Percentiles rank a stretch among this genome's conserved stretches.
These are phyloP conservation scores for Apeira syringaria DNA, from an alignment of 2,888 invertebrate genomes.

Conservation along the genomic window DNA sequence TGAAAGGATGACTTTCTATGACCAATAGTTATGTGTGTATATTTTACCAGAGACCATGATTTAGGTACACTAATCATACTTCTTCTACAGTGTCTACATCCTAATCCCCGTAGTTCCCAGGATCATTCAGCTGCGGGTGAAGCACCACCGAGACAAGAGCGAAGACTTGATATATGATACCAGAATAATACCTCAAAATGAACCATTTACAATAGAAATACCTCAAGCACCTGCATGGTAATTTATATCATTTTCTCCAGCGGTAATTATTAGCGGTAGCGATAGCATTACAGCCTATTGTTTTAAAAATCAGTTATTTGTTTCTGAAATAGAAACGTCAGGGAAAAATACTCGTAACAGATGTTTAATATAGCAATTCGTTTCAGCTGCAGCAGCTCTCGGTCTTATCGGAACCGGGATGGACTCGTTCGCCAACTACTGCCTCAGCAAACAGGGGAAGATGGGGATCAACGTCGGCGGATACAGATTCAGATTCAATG, in stretches of 20 bases:
- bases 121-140: neutral
- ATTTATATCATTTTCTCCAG: constrained; percentile 1
- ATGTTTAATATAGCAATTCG: constrained; percentile 2
- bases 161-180: neutral
- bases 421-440: constrained; percentile 73
- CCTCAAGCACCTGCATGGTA: constrained; percentile 4
- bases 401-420: constrained; percentile 69
- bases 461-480: constrained; percentile 78
- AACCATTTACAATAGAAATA: neutral
- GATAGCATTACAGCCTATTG: no score
- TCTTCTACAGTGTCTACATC: no score
- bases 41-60: no score
- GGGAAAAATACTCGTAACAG: constrained; percentile 22
- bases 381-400: constrained; percentile 40
- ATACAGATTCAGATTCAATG: constrained; percentile 74
- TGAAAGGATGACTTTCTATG: no score
- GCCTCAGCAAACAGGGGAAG: constrained; percentile 78
- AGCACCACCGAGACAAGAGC: neutral
- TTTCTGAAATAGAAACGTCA: neutral
- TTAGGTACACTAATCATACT: no score
- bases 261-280: no score
- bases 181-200: neutral
- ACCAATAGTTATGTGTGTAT: no score
- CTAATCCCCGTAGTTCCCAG: constrained; percentile 7
- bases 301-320: neutral